Base-by-base conservation (phyloP, 2,888 invertebrate species). In the Scaptomyza reducta region DNA sequence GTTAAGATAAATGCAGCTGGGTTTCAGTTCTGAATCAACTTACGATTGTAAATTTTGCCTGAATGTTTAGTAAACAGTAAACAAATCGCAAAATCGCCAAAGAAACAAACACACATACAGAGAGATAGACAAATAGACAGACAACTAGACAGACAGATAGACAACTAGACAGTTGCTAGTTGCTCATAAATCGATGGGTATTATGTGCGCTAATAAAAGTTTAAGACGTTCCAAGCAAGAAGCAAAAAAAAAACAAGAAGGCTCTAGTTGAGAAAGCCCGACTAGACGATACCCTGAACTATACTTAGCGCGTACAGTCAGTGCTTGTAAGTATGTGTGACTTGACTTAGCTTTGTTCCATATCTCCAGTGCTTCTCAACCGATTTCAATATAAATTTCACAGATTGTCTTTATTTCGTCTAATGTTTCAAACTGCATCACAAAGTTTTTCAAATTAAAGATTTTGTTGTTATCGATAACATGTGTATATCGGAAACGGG, bases 141-240 rank as follows among this genome's bases (percentile, higher is more conserved):
- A 22, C 22, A 22, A 35, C 33, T 18, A 11, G 1, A 18, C 7
- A 54, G 14, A 11, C 11, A 27, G 1, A 33, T 14, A 14, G 6
- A 31, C 14, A 58, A 5, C 16, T 11, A 9, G 10, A 50, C n/a
- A 44, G 54, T 40, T 40, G 40, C 40, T 70, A 81, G 79, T 69
- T 82, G 84, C 58, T 53, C 87, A 80, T 86, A 86, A 81, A 81
- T 81, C 70, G 84, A 66, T 87, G 79, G 60, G 72, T 71, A 81
- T 87, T 79, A 79, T 81, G 86, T 69, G 71, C 60, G 77, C 74
- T 64, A 84, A 88, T 88, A 87, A 83, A 88, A 87, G 49, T 77
- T 82, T 55, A 87, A 83, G 87, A 69, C 86, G 62, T 50, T 47
- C 14, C 63, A 18, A 10, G 29, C 3, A 56, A 65, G 51, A 70